phyloP scores from a whole-genome alignment of 2,888 invertebrate species.

The Bhutanitis thaidina region DNA sequence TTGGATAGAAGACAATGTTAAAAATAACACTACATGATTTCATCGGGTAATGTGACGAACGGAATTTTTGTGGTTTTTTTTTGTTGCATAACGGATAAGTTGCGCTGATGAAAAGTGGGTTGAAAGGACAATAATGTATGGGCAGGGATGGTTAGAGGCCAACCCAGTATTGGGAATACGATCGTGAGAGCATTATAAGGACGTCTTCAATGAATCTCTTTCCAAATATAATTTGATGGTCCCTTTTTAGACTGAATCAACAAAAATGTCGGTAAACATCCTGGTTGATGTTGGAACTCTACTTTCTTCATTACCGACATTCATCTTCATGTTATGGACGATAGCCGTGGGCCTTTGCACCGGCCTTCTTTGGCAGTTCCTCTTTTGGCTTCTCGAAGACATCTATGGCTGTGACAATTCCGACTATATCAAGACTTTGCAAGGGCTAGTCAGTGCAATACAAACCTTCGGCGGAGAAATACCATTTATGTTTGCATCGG shows the following conservation, averaged over 20 bases:
- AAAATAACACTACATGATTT: too few species aligned
- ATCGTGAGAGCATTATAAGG: too few species aligned
- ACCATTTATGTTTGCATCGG: constrained; percentile 92
- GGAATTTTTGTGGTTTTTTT: too few species aligned
- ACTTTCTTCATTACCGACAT: constrained; percentile 82
- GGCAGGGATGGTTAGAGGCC: too few species aligned
- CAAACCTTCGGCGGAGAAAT: constrained; percentile 92
- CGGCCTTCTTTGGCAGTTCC: constrained; percentile 91
- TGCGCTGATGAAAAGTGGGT: too few species aligned
- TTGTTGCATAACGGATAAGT: too few species aligned
- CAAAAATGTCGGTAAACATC: constrained; percentile 83
- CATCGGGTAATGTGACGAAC: too few species aligned
- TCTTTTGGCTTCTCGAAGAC: constrained; percentile 92
- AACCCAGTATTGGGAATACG: too few species aligned
- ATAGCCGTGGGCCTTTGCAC: constrained; percentile 90
- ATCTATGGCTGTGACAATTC: constrained; percentile 76
- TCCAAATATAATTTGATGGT: too few species aligned
- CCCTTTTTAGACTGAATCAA: constrained; percentile 82
- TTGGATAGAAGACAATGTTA: too few species aligned
- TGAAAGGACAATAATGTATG: too few species aligned
- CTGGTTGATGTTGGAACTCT: constrained; percentile 84
- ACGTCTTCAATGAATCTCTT: too few species aligned
- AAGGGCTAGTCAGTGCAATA: constrained; percentile 86
- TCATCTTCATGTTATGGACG: constrained; percentile 89
- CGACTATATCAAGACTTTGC: constrained; percentile 84